A percentile compares a stretch with the other conserved stretches of the same genome.
Conservation (phyloP, 2,888 invertebrate genomes). For the Callyntrura guangdongensis region DNA sequence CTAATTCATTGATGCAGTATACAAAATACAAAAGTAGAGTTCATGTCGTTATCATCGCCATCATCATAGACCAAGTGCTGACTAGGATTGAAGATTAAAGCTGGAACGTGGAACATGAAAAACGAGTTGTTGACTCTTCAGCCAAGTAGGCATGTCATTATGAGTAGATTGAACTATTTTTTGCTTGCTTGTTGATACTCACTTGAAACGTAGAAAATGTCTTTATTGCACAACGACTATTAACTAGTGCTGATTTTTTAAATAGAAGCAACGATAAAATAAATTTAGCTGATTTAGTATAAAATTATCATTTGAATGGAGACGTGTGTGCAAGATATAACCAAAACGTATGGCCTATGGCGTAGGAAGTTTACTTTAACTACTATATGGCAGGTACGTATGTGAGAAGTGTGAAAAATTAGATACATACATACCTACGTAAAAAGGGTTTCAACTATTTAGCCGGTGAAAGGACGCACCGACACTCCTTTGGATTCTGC, state of each 20-base stretch:
- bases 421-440: neutral
- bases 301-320: neutral
- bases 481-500: neutral
- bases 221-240: neutral
- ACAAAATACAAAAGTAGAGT: neutral
- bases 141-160: neutral
- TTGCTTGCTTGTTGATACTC: neutral
- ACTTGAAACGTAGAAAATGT: neutral
- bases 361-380: neutral
- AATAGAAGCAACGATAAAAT: neutral
- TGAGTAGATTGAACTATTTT: too few species aligned
- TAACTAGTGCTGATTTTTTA: neutral
- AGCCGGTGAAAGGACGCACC: too few species aligned
- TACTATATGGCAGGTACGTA: neutral
- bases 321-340: neutral
- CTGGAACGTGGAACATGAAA: conserved; percentile 2
- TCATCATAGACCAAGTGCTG: neutral
- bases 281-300: neutral
- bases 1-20: neutral
- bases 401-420: too few species aligned
- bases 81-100: neutral
- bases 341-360: neutral
- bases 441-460: neutral
- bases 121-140: neutral
- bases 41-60: too few species aligned